Percentiles rank a stretch among this genome's conserved stretches.
Conservation (phyloP, 2,797 vertebrate species). For the Okamejei kenojei region DNA sequence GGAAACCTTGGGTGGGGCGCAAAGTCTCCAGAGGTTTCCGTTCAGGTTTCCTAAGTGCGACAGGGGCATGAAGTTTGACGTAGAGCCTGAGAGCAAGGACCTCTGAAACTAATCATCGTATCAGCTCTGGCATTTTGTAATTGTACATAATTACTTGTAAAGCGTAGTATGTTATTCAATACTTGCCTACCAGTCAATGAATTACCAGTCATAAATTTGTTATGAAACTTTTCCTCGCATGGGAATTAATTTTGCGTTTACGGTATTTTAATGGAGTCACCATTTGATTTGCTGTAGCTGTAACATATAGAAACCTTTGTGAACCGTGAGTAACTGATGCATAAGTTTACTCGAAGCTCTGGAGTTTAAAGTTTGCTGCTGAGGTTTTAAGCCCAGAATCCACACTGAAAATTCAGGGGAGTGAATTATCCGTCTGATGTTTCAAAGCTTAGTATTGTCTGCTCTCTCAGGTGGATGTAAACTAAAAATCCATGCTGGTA, state of each 20-base stretch:
- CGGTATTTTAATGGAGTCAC: neutral
- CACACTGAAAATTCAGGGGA: neutral
- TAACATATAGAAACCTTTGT: neutral
- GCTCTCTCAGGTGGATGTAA: neutral
- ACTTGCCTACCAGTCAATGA: neutral
- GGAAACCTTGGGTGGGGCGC: too few relatives aligned
- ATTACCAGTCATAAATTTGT: neutral
- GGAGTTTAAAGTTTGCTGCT: neutral
- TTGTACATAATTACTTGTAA: neutral
- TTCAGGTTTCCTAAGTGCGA: too few relatives aligned
- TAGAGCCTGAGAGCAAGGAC: neutral
- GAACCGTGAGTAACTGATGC: neutral
- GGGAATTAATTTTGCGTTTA: neutral
- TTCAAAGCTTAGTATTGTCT: neutral
- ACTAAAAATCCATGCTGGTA: neutral
- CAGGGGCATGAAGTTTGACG: neutral
- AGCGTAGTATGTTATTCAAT: neutral
- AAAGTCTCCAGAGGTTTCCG: too few relatives aligned
- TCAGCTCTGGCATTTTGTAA: neutral
- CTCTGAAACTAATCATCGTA: conserved; percentile 17
- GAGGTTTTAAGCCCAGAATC: neutral
- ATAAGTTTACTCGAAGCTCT: neutral
- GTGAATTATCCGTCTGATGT: too few relatives aligned
- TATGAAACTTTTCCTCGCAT: neutral
- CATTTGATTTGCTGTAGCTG: neutral